Evolutionary conservation across 2,797 vertebrate genomes (phyloP).

Genomic region (Kryptopterus vitreolus): DNA sequence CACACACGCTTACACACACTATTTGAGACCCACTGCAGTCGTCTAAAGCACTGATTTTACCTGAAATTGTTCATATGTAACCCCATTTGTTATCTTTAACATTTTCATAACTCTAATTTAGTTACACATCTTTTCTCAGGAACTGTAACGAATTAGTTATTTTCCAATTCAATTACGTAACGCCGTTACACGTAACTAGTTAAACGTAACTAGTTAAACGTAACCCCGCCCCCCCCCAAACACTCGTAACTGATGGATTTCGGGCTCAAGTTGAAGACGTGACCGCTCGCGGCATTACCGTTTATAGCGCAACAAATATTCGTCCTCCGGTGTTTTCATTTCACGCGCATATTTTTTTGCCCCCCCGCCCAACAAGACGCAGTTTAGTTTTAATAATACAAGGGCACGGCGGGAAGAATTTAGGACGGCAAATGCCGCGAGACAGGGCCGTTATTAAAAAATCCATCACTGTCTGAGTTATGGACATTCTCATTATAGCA

Average conservation of each 20-base stretch:
- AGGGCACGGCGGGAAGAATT: slow-evolving; percentile 34
- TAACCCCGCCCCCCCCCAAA: no score
- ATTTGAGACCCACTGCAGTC: no score
- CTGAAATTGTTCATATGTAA: no score
- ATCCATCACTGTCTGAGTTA: slow-evolving; percentile 50
- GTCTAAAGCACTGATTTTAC: no score
- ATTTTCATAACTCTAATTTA: no score
- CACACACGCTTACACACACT: no score
- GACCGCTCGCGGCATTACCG: not conserved
- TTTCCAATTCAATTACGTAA: no score
- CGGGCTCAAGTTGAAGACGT: not conserved
- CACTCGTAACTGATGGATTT: not conserved
- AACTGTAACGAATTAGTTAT: no score
- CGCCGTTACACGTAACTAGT: no score
- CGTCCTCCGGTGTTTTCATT: slow-evolving; percentile 19
- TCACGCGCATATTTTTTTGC: slow-evolving; percentile 12
- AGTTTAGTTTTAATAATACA: slow-evolving; percentile 46
- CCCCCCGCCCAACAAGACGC: slow-evolving; percentile 9
- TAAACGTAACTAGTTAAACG: no score
- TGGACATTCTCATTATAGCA: slow-evolving; percentile 39
- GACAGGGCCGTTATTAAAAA: slow-evolving; percentile 49
- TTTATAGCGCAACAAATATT: slow-evolving; percentile 35
- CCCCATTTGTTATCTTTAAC: no score
- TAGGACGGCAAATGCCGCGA: slow-evolving; percentile 39
- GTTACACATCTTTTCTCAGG: no score